Base-by-base conservation (phyloP, 2,797 vertebrate species). In the Macroramphosus scolopax region DNA sequence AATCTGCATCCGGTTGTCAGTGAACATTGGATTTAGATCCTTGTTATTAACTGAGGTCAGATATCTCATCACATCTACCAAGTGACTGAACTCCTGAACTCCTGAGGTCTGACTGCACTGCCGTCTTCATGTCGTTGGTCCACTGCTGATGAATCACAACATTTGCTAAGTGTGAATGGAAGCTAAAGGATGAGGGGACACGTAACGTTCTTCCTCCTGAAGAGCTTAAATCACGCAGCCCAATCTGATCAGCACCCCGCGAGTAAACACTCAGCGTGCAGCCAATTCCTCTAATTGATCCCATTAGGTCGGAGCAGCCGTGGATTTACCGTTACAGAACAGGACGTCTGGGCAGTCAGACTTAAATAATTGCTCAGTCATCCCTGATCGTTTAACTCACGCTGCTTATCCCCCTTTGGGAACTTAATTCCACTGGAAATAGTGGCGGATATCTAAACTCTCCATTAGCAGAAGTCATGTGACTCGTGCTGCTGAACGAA, bases 231-330 rank as follows among this genome's bases (percentile, higher is more conserved):
- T 62, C 17, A 35, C 34, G 41, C 17, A 8, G 36, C 36, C 3
- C 40, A 50, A 47, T 35, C 52, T 44, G 51, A 40, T 41, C 29
- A 59, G 68, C 12, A 8, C 13, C 62, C 15, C 25, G 36, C 37
- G 45, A 62, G 43, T 65, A 50, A 74, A 83, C 75, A 52, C 49
- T 55, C 65, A 66, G 60, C 20, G 1, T 51, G 74, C 8, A 17
- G 63, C 75, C 37, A 56, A 18, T 59, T 77, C 60, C 69, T 45
- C 15, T 75, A 78, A 80, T 53, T 67, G 63, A 86, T 81, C 86
- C 45, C 57, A 72, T 83, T 68, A 81, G 36, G 49, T 24, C 11
- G 44, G 51, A 69, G 61, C 76, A 37, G 59, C 67, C 17, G 39
- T 49, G 61, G 81, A 80, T 84, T 84, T 77, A 78, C 75, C 56